A percentile compares a stretch with the other conserved stretches of the same genome.
Evolutionary conservation across 1,140 invertebrate genomes (phyloP).

Genomic region (Drosophila navojoa): DNA sequence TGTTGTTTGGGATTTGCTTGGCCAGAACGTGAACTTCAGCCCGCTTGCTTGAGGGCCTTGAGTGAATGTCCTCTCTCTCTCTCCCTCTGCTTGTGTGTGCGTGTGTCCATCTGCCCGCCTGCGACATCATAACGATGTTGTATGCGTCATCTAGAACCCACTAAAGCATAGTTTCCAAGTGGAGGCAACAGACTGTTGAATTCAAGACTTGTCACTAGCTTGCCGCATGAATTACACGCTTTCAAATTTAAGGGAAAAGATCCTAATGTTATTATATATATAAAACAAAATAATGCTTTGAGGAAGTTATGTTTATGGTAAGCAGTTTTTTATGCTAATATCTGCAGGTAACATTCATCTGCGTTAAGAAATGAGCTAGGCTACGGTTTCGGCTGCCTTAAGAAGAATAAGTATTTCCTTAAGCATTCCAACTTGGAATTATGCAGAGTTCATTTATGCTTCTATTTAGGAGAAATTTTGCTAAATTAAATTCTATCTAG

Average conservation of each 20-base stretch:
- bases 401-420: too few relatives aligned
- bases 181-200: conserved; percentile 66
- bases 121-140: conserved; percentile 73
- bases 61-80: not conserved
- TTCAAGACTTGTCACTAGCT: conserved; percentile 31
- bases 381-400: too few relatives aligned
- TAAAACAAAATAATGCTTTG: too few relatives aligned
- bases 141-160: conserved; percentile 77
- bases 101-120: conserved; percentile 19
- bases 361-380: too few relatives aligned
- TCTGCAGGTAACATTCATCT: too few relatives aligned
- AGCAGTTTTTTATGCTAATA: too few relatives aligned
- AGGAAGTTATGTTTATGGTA: not conserved
- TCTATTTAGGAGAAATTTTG: too few relatives aligned
- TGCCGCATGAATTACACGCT: conserved; percentile 22
- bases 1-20: conserved; percentile 71
- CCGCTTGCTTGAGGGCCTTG: not conserved
- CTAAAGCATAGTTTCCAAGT: conserved; percentile 71
- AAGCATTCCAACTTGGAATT: too few relatives aligned
- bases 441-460: too few relatives aligned
- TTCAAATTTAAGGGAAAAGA: not conserved
- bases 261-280: too few relatives aligned
- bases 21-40: conserved; percentile 51
- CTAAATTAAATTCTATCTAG: too few relatives aligned
- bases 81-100: not conserved